Evolutionary conservation across 2,888 invertebrate species (phyloP).

Genomic region (Hirtodrosophila confusa): DNA sequence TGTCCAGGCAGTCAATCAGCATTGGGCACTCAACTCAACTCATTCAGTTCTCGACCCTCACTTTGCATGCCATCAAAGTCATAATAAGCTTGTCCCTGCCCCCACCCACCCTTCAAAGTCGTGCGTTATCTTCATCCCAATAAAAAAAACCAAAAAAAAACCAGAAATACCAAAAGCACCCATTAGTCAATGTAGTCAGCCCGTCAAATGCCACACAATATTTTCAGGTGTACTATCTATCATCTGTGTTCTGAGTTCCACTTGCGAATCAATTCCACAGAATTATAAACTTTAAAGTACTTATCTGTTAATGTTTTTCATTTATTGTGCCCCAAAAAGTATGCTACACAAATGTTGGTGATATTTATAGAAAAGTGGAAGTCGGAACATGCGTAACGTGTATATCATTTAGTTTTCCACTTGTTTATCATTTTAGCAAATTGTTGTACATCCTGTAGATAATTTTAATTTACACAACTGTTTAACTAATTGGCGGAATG

Average conservation of each 20-base stretch:
- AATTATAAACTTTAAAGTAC: too few relatives aligned
- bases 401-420: slow-evolving; percentile 14
- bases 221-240: slow-evolving; percentile 47
- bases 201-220: slow-evolving; percentile 55
- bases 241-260: too few relatives aligned
- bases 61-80: slow-evolving; percentile 65
- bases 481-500: slow-evolving; percentile 81
- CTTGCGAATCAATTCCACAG: too few relatives aligned
- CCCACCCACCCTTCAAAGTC: slow-evolving; percentile 14
- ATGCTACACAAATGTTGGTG: too few relatives aligned
- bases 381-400: too few relatives aligned
- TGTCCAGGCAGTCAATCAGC: slow-evolving; percentile 64
- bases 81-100: slow-evolving; percentile 52
- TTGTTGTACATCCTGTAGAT: slow-evolving; percentile 37
- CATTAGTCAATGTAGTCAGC: slow-evolving; percentile 23
- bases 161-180: background rate
- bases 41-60: slow-evolving; percentile 41
- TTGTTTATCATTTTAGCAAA: slow-evolving; percentile 33
- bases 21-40: slow-evolving; percentile 48
- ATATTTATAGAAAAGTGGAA: too few relatives aligned
- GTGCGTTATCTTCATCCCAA: slow-evolving; percentile 42
- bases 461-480: slow-evolving; percentile 32
- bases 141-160: slow-evolving; percentile 14
- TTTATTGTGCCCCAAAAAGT: too few relatives aligned
- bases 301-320: too few relatives aligned